Evolutionary conservation across 1,140 invertebrate genomes (phyloP), one percentile per base, ranked within the genome.

Genomic region (Brachionus koreanus): DNA sequence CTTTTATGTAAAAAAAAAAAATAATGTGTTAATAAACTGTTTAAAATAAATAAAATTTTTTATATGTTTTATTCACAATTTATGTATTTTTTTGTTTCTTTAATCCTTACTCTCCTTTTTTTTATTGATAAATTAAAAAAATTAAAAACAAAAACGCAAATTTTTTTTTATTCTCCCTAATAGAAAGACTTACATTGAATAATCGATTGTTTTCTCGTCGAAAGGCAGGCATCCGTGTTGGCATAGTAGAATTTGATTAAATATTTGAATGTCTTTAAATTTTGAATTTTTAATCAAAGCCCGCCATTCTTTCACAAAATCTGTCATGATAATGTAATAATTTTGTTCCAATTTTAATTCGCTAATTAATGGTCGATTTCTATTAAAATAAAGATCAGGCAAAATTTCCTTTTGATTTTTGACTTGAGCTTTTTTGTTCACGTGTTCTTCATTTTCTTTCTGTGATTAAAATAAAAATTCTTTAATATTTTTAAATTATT

Each of bases 301-400:
- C 5, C 69, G 42, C 69, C 69, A 74, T 74, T 74, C 69, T 33
- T 74, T 74, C 25, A 74, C 69, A 74, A 74, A 74, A 74, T 74
- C 69, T 23, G 69, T 74, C 42, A 74, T 43, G 9, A 74, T 46
- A 5, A 74, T 46, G 25, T 13, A 74, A 74, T 74, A 74, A 10
- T 5, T 74, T 74, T 12, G 19, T 10, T 74, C 33, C 3, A 19
- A 19, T 39, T 74, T 5, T 25, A 74, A 25, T 13, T 74, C 42
- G 10, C 12, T 29, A n/a, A 74, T 46, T 13, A 29, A 12, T 12
- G 69, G 69, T 6, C 69, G 6, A 9, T 74, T 23, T 46, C 43
- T 39, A n/a, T 74, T 74, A n/a, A 46, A 74, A 16, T 74, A 74
- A 10, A 74, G 43, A 29, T 74, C 69, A 9, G 37, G 42, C 12